Conservation (phyloP, 2,888 invertebrate genomes). For the Cerastis leucographa region DNA sequence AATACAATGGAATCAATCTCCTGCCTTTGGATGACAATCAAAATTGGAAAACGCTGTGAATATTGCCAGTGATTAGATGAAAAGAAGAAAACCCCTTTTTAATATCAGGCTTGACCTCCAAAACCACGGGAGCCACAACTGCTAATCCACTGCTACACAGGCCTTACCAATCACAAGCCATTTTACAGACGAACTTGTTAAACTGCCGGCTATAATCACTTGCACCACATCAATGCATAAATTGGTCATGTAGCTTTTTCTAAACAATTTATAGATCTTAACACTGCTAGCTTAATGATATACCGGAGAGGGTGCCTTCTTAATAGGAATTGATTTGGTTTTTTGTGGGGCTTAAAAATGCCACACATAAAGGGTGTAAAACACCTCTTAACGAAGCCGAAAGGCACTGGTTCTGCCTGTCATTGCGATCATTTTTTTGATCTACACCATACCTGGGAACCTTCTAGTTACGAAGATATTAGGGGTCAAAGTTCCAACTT, state of each 20-base stretch:
- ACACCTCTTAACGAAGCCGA: too few relatives aligned
- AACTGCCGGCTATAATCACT: conserved; percentile 1
- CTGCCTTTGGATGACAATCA: too few relatives aligned
- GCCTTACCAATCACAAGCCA: background rate
- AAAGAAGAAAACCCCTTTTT: background rate
- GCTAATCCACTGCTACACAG: background rate
- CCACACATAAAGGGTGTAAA: too few relatives aligned
- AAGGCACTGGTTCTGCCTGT: too few relatives aligned
- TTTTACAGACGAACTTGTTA: background rate
- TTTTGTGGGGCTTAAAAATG: background rate
- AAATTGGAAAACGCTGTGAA: background rate
- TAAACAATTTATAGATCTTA: background rate
- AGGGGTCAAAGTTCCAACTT: too few relatives aligned
- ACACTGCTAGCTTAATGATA: conserved; percentile 10
- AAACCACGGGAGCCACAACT: background rate
- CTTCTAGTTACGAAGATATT: too few relatives aligned
- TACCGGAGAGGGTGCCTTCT: background rate
- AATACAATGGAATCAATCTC: background rate
- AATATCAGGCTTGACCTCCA: background rate
- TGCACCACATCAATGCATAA: background rate
- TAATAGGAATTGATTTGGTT: background rate
- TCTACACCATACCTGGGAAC: too few relatives aligned
- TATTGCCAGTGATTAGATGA: background rate
- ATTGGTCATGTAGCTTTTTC: background rate
- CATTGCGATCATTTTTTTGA: too few relatives aligned